A percentile compares a stretch with the other conserved stretches of the same genome.
These are phyloP conservation scores for Brachypalpus laphriformis DNA, from an alignment of 2,888 invertebrate species.

Conservation along the genomic window DNA sequence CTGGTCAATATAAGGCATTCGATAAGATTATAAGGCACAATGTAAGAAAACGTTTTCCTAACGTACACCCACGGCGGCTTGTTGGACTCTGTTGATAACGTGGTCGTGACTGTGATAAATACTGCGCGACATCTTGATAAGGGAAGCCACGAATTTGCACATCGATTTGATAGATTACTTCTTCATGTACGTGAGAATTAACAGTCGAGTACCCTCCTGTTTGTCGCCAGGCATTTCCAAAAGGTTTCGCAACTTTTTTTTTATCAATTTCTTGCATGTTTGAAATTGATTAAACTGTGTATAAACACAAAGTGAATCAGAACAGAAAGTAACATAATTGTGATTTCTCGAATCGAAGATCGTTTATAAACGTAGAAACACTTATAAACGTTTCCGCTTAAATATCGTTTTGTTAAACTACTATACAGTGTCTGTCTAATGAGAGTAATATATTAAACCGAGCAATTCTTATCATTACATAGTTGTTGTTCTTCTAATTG, in stretches of 20 bases:
- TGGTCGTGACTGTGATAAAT: constrained; percentile 12
- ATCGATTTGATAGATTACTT: constrained; percentile 7
- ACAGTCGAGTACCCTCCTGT: background rate
- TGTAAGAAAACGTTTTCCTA: background rate
- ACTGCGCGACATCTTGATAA: constrained; percentile 6
- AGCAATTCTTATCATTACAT: background rate
- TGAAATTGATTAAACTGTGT: background rate
- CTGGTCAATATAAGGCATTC: background rate
- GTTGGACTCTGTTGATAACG: constrained; percentile 6
- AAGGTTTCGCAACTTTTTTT: background rate
- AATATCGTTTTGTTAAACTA: background rate
- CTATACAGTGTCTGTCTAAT: background rate
- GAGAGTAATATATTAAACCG: background rate
- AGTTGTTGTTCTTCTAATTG: too few species aligned
- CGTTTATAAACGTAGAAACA: background rate
- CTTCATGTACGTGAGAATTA: constrained; percentile 23
- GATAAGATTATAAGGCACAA: background rate
- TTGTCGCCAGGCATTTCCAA: background rate
- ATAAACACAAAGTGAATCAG: background rate
- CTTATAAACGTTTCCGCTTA: background rate
- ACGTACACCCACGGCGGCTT: background rate
- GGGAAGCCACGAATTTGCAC: background rate
- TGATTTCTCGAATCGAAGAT: background rate
- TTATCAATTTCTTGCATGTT: background rate
- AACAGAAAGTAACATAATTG: too few species aligned